phyloP scores from a whole-genome alignment of 1,140 invertebrate genomes.

The Atopsyche davidsoni region DNA sequence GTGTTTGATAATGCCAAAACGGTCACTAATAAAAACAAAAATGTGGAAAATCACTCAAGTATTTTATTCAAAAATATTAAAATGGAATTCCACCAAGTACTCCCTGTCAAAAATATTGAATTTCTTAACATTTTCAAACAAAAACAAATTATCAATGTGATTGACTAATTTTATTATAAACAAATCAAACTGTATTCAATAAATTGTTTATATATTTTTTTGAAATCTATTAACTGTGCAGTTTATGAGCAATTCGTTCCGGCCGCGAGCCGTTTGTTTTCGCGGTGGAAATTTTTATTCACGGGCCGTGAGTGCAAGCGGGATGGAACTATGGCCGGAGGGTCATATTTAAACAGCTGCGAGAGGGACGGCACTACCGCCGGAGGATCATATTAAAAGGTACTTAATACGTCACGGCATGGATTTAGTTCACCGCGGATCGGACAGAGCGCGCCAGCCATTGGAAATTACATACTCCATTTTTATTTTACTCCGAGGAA shows the following conservation, averaged over 20 bases:
- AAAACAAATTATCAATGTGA: neutral
- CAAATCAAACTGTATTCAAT: neutral
- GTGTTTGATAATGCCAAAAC: no score
- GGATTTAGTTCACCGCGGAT: constrained; percentile 13
- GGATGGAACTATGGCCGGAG: no score
- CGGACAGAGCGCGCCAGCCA: constrained; percentile 17
- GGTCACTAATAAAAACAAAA: no score
- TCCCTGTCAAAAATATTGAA: no score
- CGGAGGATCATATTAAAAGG: constrained; percentile 24
- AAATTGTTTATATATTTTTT: neutral
- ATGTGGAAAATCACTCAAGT: no score
- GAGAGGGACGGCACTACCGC: constrained; percentile 12
- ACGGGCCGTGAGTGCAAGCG: neutral
- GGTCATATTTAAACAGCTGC: neutral
- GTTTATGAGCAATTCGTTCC: constrained; percentile 2
- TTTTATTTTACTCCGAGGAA: no score
- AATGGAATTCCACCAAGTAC: no score
- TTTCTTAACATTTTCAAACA: no score
- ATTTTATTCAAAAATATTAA: no score
- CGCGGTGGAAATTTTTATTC: constrained; percentile 21
- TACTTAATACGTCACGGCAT: constrained; percentile 16
- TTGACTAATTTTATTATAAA: neutral
- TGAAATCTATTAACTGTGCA: neutral
- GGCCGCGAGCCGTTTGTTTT: constrained; percentile 8
- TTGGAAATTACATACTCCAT: no score